Evolutionary conservation across 2,888 invertebrate genomes (phyloP), one percentile per base, ranked within the genome.

Genomic region (Dione juno): DNA sequence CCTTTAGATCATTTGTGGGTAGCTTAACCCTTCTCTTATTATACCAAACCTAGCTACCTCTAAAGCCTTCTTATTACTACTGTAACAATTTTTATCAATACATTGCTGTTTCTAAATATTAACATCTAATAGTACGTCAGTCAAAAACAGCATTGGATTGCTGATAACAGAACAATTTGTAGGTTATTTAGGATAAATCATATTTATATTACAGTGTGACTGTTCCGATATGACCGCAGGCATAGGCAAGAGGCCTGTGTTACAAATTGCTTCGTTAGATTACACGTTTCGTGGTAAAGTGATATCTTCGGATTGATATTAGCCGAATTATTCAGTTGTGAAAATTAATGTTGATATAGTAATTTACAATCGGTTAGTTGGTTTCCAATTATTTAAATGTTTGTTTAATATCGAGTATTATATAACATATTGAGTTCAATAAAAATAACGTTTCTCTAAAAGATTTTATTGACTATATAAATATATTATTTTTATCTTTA

Each of bases 1-100:
- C 80, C 80, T 79, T 79, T 78, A 79, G 80, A 81, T 83, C 81
- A 84, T 83, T 84, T 84, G 84, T 75, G 84, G 84, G 76, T 70
- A 72, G 72, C 75, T 75, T 73, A 76, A 77, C 77, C 76, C 77
- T 74, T 65, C 74, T 67, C 53, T 63, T 74, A 68, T 70, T 70
- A 74, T 53, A 54, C 50, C 40, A 64, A 19, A 19, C 58, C 53
- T 28, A 9, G 14, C 66, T 40, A 21, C 54, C 16, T 40, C 52
- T 57, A 66, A 65, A 57, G 16, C 37, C 40, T 19, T 63, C 61
- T 28, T 19, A 7, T 59, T 19, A 54, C 11, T 6, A 11, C 1
- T 53, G 53, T 14, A 14, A 37, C 14, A n/a, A 65, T 11, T 37
- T 48, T 8, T 19, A 1, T 10, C 52, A 7, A 48, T 68, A 52